Conservation (phyloP, 2,797 vertebrate species). For the Xyrichtys novacula region DNA sequence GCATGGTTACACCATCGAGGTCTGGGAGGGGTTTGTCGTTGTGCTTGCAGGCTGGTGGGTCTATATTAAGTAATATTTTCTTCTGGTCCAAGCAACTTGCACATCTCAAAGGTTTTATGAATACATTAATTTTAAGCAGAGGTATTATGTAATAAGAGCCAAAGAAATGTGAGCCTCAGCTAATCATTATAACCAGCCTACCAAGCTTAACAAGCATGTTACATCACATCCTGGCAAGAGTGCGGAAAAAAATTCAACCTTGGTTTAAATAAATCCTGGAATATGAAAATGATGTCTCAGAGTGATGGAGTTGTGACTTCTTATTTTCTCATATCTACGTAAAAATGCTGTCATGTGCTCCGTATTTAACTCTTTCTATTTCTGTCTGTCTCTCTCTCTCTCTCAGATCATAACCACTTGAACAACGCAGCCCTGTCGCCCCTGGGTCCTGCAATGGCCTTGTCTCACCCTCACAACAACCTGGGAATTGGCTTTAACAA, state of each 20-base stretch:
- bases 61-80: background rate
- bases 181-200: slow-evolving; percentile 21
- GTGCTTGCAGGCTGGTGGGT: background rate
- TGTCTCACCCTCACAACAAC: slow-evolving; percentile 88
- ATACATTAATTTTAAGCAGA: slow-evolving; percentile 33
- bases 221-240: slow-evolving; percentile 8
- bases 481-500: slow-evolving; percentile 86
- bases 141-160: slow-evolving; percentile 33
- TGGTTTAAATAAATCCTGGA: slow-evolving; percentile 5
- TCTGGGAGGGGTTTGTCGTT: background rate
- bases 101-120: slow-evolving; percentile 33
- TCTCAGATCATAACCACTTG: slow-evolving; percentile 89
- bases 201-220: background rate
- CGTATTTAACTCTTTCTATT: background rate
- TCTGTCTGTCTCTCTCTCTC: slow-evolving; percentile 23
- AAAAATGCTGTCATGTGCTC: no score
- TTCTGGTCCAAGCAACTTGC: slow-evolving; percentile 19
- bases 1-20: background rate
- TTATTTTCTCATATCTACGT: background rate
- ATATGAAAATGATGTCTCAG: background rate
- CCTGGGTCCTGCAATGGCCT: slow-evolving; percentile 81
- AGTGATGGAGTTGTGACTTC: slow-evolving; percentile 2
- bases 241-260: background rate
- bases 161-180: slow-evolving; percentile 21
- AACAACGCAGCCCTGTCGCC: slow-evolving; percentile 86